A percentile compares a stretch with the other conserved stretches of the same genome.
Evolutionary conservation across 2,888 invertebrate genomes (phyloP).

Genomic region (Malachius bipustulatus): DNA sequence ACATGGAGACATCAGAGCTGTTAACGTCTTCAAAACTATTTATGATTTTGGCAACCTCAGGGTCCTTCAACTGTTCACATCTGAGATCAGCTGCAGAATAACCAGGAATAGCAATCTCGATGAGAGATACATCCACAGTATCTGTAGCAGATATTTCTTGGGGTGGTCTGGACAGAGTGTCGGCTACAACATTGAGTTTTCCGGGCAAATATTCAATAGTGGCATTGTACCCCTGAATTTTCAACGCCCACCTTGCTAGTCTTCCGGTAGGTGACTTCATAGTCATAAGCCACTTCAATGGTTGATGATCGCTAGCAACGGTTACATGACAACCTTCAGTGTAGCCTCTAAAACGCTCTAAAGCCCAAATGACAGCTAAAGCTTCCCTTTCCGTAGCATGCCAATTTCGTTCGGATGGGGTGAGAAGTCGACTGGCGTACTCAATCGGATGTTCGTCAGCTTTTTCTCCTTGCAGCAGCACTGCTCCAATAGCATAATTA

Average conservation of each 20-base stretch:
- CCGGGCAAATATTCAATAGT: conserved; percentile 32
- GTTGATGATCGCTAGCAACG: conserved; percentile 9
- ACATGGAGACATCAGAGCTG: no score
- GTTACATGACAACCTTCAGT: conserved; percentile 4
- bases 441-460: conserved; percentile 19
- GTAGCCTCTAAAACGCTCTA: conserved; percentile 1
- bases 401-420: conserved; percentile 12
- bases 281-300: conserved; percentile 31
- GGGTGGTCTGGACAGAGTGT: conserved; percentile 28
- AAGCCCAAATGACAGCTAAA: no score
- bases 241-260: conserved; percentile 35
- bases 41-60: no score
- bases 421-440: conserved; percentile 23
- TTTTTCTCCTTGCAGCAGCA: conserved; percentile 19
- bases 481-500: conserved; percentile 15
- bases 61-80: conserved; percentile 17
- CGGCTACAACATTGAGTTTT: conserved; percentile 30
- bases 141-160: not conserved
- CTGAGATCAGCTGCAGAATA: conserved; percentile 5
- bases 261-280: conserved; percentile 33
- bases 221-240: conserved; percentile 31
- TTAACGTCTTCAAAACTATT: no score
- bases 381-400: conserved; percentile 13
- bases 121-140: conserved; percentile 11
- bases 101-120: conserved; percentile 15